Evolutionary conservation across 35 echinoderm and acorn worm species (phyloP).

Genomic region (Heliocidaris tuberculata): DNA sequence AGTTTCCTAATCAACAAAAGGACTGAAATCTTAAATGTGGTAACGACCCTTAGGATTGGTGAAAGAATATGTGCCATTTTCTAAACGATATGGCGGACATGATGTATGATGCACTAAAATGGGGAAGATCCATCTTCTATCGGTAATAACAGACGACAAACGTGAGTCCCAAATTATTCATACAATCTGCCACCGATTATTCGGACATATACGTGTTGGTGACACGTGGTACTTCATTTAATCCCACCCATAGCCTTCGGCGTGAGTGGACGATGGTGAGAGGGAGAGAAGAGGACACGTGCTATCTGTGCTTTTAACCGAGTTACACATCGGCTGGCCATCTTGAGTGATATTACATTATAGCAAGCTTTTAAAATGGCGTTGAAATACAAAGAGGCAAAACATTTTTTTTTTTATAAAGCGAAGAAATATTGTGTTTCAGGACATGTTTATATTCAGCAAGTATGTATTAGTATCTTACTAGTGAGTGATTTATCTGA

Average conservation of each 20-base stretch:
- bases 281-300: not conserved
- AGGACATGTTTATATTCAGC: no score
- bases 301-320: conserved; percentile 1
- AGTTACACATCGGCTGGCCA: not conserved
- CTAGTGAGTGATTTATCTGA: no score
- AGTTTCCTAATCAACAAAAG: no score
- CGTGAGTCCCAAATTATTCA: not conserved
- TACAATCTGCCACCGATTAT: not conserved
- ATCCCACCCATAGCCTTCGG: conserved; percentile 7
- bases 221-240: conserved; percentile 1
- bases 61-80: not conserved
- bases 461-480: no score
- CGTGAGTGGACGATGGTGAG: not conserved
- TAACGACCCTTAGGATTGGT: not conserved
- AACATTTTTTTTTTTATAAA: no score
- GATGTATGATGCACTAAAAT: not conserved
- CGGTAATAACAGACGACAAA: not conserved
- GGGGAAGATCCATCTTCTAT: not conserved
- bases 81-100: not conserved
- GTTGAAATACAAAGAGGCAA: not conserved
- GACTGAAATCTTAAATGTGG: no score
- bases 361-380: not conserved
- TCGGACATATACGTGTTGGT: not conserved
- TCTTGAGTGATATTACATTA: not conserved
- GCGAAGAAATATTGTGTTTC: no score